Conservation (phyloP, 2,113 vertebrate genomes). For the Sturnira hondurensis region DNA sequence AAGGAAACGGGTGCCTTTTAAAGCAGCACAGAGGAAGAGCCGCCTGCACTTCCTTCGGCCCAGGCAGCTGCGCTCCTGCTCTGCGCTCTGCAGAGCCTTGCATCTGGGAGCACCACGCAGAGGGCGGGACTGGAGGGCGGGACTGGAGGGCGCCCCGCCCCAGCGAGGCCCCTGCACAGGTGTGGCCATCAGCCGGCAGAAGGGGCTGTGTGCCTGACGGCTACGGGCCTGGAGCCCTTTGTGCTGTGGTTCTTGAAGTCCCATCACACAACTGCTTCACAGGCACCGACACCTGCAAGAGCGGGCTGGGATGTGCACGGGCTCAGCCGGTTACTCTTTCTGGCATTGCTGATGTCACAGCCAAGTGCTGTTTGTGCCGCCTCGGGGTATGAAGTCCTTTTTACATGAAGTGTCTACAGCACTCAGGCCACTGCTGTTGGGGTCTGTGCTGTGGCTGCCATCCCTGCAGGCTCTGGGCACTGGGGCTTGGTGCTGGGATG, state of each 20-base stretch:
- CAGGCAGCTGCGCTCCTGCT: rapidly evolving
- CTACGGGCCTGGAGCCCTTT: no score
- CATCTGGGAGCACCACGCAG: rapidly evolving
- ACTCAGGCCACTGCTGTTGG: background rate
- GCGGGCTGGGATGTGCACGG: background rate
- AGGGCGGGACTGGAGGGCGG: background rate
- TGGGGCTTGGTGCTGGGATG: rapidly evolving
- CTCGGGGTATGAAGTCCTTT: rapidly evolving
- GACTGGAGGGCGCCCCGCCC: rapidly evolving
- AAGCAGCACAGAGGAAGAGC: background rate
- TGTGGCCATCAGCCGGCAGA: no score
- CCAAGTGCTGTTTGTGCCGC: background rate
- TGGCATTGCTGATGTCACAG: rapidly evolving
- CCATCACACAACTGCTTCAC: no score
- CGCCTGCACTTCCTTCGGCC: rapidly evolving
- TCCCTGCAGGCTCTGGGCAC: background rate
- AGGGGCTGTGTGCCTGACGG: rapidly evolving
- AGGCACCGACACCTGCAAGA: no score
- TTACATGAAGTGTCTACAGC: background rate
- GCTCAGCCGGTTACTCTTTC: background rate
- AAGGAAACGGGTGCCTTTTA: background rate
- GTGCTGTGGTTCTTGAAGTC: background rate
- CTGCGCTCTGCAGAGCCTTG: rapidly evolving
- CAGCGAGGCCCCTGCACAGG: background rate
- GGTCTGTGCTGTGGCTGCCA: rapidly evolving